Conservation (phyloP, 2,888 invertebrate species). For the Eristalis arbustorum region DNA sequence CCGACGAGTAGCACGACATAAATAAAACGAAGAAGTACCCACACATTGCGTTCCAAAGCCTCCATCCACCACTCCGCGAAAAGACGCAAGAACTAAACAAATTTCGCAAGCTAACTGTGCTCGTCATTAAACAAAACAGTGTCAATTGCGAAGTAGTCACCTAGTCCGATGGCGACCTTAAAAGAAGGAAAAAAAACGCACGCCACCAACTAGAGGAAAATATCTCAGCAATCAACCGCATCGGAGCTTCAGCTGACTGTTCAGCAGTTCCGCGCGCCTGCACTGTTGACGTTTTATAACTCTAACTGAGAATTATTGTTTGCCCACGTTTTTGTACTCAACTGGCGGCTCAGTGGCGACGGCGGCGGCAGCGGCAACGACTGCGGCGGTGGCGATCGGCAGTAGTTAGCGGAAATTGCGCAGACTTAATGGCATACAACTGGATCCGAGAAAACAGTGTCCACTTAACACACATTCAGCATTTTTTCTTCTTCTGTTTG, state of each 20-base stretch:
- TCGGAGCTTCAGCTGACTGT: not conserved
- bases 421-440: slow-evolving; percentile 36
- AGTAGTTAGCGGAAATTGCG: slow-evolving; percentile 52
- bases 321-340: slow-evolving; percentile 5
- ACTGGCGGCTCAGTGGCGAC: not conserved
- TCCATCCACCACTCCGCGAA: too few species aligned
- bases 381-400: slow-evolving; percentile 1
- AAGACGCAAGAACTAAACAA: not conserved
- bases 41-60: too few species aligned
- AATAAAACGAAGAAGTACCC: too few species aligned
- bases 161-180: slow-evolving; percentile 22
- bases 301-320: slow-evolving; percentile 17
- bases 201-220: slow-evolving; percentile 12
- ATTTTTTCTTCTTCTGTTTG: not conserved
- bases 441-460: slow-evolving; percentile 46
- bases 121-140: not conserved
- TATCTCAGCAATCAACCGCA: not conserved
- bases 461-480: slow-evolving; percentile 39
- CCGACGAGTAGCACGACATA: too few species aligned
- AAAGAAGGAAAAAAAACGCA: not conserved
- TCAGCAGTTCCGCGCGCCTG: not conserved
- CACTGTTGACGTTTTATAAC: slow-evolving; percentile 13
- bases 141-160: slow-evolving; percentile 4
- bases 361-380: too few species aligned
- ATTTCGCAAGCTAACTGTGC: not conserved